Percentiles rank a stretch among this genome's conserved stretches.
Conservation (phyloP, 2,113 vertebrate genomes). For the Chaenocephalus aceratus region DNA sequence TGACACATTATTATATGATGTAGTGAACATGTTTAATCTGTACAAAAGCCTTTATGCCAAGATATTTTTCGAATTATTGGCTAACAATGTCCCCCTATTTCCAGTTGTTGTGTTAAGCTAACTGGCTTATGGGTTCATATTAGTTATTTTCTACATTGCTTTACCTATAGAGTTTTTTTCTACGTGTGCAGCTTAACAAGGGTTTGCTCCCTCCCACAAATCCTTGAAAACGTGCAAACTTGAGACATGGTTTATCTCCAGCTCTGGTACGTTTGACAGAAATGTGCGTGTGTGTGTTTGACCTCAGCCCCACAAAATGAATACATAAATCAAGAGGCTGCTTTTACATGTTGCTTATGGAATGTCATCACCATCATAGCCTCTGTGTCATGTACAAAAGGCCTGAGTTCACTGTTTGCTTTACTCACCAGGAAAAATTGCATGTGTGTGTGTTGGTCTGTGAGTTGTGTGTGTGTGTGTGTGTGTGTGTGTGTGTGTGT, state of each 20-base stretch:
- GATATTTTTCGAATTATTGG: background rate
- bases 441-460: background rate
- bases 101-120: background rate
- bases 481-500: slow-evolving; percentile 4
- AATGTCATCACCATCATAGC: slow-evolving; percentile 39
- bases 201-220: background rate
- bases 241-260: slow-evolving; percentile 69
- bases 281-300: slow-evolving; percentile 45
- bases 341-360: slow-evolving; percentile 61
- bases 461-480: slow-evolving; percentile 3
- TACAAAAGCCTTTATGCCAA: background rate
- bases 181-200: background rate
- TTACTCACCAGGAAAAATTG: slow-evolving; percentile 34
- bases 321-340: slow-evolving; percentile 69
- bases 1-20: background rate
- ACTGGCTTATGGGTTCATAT: background rate
- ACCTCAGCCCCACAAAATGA: slow-evolving; percentile 48
- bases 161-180: background rate
- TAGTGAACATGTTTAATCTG: background rate
- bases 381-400: slow-evolving; percentile 43
- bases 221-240: slow-evolving; percentile 18
- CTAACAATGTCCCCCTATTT: background rate
- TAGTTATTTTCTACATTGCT: background rate
- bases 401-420: slow-evolving; percentile 47
- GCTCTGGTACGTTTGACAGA: slow-evolving; percentile 41